Evolutionary conservation across 2,113 vertebrate genomes (phyloP).

Genomic region (Felis catus): DNA sequence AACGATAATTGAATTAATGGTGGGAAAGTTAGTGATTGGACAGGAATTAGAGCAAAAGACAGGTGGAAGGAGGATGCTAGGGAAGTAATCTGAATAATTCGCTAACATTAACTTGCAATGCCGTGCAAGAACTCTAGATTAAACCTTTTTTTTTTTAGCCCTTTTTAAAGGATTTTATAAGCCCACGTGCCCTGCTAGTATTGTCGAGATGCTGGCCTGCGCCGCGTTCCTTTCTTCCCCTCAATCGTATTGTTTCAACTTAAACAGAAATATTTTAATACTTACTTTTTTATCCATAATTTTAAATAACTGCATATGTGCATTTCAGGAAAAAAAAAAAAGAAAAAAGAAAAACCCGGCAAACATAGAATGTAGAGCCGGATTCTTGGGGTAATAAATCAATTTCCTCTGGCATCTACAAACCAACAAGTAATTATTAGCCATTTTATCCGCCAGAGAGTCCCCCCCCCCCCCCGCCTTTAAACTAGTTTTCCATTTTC

Average conservation of each 20-base stretch:
- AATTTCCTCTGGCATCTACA: slow-evolving; percentile 43
- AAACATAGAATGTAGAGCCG: not conserved
- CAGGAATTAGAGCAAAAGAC: not conserved
- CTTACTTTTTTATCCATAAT: slow-evolving; percentile 49
- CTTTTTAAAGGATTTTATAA: not conserved
- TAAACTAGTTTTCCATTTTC: slow-evolving; percentile 44
- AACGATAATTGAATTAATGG: not conserved
- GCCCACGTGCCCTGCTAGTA: not conserved
- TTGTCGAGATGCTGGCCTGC: not conserved
- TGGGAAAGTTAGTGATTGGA: not conserved
- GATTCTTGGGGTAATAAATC: slow-evolving; percentile 51
- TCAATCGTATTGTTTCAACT: slow-evolving; percentile 48
- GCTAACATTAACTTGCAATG: not conserved
- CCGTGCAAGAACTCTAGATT: not conserved
- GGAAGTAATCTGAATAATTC: not conserved
- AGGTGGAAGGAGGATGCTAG: not conserved
- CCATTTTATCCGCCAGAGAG: slow-evolving; percentile 37
- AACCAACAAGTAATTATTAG: slow-evolving; percentile 59
- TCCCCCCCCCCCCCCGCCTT: not conserved
- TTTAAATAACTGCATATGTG: slow-evolving; percentile 57
- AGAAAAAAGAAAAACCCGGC: not conserved
- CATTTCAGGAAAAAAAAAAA: not conserved
- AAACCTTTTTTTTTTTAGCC: not conserved
- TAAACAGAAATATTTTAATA: slow-evolving; percentile 45
- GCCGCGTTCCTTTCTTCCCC: not conserved